These are phyloP conservation scores for Pogonognathellus flavescens DNA, from an alignment of 1,140 invertebrate species.

Conservation along the genomic window DNA sequence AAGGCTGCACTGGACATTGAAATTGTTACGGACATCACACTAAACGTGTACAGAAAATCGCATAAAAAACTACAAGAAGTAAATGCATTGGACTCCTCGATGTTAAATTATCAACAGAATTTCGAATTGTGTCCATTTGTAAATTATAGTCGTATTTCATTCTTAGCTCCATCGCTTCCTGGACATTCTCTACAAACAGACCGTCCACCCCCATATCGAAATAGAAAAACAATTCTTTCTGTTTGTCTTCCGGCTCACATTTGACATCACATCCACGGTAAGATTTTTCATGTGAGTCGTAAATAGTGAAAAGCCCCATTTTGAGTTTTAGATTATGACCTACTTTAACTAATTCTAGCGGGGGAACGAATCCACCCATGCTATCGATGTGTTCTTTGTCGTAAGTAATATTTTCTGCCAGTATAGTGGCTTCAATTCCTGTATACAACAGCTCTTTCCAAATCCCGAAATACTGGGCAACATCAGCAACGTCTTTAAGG, in stretches of 20 bases:
- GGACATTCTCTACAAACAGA: conserved; percentile 64
- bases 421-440: conserved; percentile 31
- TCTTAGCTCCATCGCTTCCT: conserved; percentile 56
- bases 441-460: conserved; percentile 60
- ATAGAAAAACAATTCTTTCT: conserved; percentile 60
- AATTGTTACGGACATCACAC: no score
- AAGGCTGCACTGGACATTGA: no score
- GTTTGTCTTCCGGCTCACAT: conserved; percentile 55
- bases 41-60: no score
- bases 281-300: conserved; percentile 53
- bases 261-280: conserved; percentile 52
- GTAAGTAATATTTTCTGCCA: not conserved
- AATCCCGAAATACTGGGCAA: conserved; percentile 50
- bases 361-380: conserved; percentile 50
- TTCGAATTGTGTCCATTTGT: not conserved
- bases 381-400: conserved; percentile 17
- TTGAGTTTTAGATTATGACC: conserved; percentile 20
- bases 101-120: no score
- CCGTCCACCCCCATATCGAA: conserved; percentile 62
- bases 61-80: no score
- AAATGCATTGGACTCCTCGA: no score
- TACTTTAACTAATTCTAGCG: conserved; percentile 35
- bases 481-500: conserved; percentile 24
- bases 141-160: conserved; percentile 45
- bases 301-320: conserved; percentile 53